Evolutionary conservation across 2,888 invertebrate genomes (phyloP).

Genomic region (Vandiemenella viatica): DNA sequence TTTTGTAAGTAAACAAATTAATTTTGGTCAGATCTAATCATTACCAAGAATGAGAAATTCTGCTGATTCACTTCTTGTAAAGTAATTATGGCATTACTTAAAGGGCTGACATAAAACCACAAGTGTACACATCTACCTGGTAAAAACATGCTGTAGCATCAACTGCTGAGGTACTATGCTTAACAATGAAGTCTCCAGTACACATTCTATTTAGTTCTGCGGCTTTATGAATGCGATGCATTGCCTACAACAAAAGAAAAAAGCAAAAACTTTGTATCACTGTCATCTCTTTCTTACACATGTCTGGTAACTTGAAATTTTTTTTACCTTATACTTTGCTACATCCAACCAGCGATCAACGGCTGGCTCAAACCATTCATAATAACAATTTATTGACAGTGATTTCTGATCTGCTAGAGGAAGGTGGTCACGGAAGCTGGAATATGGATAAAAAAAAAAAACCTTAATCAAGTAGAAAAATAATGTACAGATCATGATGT

Average conservation of each 20-base stretch:
- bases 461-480: not conserved
- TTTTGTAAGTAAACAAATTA: not conserved
- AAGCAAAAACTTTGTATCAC: conserved; percentile 4
- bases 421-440: conserved; percentile 29
- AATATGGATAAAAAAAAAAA: conserved; percentile 9
- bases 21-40: too few relatives aligned
- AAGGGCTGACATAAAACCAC: too few relatives aligned
- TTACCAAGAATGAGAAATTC: too few relatives aligned
- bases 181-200: conserved; percentile 68
- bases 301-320: not conserved
- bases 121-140: conserved; percentile 29
- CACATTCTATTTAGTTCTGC: conserved; percentile 62
- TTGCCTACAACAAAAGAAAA: conserved; percentile 20
- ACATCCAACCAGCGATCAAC: conserved; percentile 81
- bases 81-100: too few relatives aligned
- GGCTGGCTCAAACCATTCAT: conserved; percentile 77
- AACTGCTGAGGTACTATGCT: conserved; percentile 85
- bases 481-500: too few relatives aligned
- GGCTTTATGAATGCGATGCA: conserved; percentile 42
- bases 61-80: too few relatives aligned
- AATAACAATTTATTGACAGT: conserved; percentile 33
- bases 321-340: conserved; percentile 55
- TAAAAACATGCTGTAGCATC: conserved; percentile 62
- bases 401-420: conserved; percentile 31
- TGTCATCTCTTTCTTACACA: not conserved